Base-by-base conservation (phyloP, 2,888 invertebrate species). In the Gortyna flavago region DNA sequence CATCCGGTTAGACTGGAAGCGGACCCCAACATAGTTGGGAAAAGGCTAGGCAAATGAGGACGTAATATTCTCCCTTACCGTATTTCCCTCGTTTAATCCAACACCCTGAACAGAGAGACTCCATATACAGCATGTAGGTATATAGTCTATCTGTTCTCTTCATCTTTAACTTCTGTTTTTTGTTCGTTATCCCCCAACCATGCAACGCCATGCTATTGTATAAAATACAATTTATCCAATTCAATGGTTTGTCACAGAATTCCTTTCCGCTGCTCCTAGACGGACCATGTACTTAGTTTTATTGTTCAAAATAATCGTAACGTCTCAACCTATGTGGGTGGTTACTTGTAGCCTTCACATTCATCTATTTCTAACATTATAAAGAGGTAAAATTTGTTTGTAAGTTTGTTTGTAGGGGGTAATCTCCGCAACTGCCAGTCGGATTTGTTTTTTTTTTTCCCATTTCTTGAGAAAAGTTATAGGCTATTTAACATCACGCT, bases 261-360 rank as follows among this genome's bases (percentile, higher is more conserved):
- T 72, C 44, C 78, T 65, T 72, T n/a, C 59, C 71, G 71, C 77
- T 69, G 29, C n/a, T 44, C 44, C 16, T 35, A 59, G n/a, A 2
- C n/a, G 11, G n/a, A 66, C n/a, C 69, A 32, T 81, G 35, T 67
- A n/a, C n/a, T n/a, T n/a, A 44, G 57, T 59, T 77, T 68, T 41
- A 68, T 72, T 68, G 62, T 44, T 64, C 16, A 51, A 64, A 71
- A 64, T 71, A 62, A 76, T 68, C 21, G 38, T 38, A 13, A 38
- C 8, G 6, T 38, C 0, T 35, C n/a, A 18, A 69, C 18, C 6
- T 11, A 11, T 18, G n/a, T 35, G 16, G 25, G 5, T 32, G 6
- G 51, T 38, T 66, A n/a, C 16, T n/a, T 29, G 32, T 72, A 62
- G 59, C 21, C 51, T 51, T 51, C 51, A 51, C 21, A 2, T 21